Percentiles rank a stretch among this genome's conserved stretches.
Conservation (phyloP, 2,113 vertebrate species). For the Bujurquina vittata region DNA sequence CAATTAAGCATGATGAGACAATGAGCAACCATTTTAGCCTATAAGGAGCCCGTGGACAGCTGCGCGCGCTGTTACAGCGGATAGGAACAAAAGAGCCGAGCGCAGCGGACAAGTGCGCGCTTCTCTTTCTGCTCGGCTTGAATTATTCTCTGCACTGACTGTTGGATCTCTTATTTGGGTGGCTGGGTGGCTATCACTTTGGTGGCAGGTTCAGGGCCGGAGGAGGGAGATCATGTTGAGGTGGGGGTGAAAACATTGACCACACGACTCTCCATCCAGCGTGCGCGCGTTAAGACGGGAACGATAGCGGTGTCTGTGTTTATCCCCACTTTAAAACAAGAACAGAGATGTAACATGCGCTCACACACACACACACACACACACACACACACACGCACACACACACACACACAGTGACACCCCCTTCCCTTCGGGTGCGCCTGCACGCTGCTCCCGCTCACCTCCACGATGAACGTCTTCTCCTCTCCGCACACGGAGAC, state of each 20-base stretch:
- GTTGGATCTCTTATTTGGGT: slow-evolving; percentile 28
- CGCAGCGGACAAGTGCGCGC: background rate
- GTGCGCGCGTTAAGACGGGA: background rate
- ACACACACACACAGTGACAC: background rate
- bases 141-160: slow-evolving; percentile 25
- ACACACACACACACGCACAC: background rate
- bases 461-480: slow-evolving; percentile 83
- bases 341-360: no score
- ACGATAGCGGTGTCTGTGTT: background rate
- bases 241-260: background rate
- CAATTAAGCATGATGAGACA: background rate
- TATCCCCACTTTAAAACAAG: background rate
- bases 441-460: slow-evolving; percentile 34
- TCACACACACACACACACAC: background rate
- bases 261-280: slow-evolving; percentile 1
- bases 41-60: background rate
- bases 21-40: background rate
- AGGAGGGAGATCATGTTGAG: background rate
- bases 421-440: no score
- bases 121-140: background rate
- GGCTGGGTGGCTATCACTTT: background rate
- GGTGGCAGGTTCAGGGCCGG: background rate
- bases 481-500: slow-evolving; percentile 81
- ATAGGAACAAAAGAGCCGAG: slow-evolving; percentile 13
- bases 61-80: background rate